Evolutionary conservation across 2,888 invertebrate species (phyloP).

Genomic region (Xestia sexstrigata): DNA sequence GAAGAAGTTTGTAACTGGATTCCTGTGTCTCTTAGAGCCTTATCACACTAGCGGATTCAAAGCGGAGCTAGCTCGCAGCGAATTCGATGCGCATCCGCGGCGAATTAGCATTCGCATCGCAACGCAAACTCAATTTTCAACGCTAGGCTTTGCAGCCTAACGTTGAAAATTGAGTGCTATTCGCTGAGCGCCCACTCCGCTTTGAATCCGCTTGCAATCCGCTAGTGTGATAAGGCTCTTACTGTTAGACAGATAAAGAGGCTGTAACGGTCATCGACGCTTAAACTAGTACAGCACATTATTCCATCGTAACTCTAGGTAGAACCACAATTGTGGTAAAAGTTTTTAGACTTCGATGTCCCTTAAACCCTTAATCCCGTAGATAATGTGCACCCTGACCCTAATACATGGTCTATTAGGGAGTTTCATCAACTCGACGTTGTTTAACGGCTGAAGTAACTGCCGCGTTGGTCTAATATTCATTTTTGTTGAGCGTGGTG

Average conservation of each 20-base stretch:
- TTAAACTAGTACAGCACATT: background rate
- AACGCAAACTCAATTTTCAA: no score
- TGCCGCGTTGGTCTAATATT: background rate
- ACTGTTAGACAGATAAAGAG: background rate
- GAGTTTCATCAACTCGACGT: background rate
- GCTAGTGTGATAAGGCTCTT: no score
- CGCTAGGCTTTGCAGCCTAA: no score
- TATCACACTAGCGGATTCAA: no score
- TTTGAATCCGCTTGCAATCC: no score
- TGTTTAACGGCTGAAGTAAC: background rate
- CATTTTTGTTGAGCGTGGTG: background rate
- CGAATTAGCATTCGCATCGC: no score
- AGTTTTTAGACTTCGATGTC: background rate
- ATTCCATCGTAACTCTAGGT: background rate
- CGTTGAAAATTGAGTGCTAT: no score
- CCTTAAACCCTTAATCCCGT: background rate
- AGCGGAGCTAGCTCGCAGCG: no score
- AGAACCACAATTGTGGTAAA: background rate
- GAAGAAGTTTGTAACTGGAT: background rate
- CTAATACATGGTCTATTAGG: background rate
- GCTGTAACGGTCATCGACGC: background rate
- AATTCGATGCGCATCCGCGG: no score
- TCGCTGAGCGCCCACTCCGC: no score
- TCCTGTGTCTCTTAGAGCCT: background rate
- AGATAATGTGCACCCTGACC: no score